Conservation (phyloP, 1,140 invertebrate species). For the Solenopsis fugax region DNA sequence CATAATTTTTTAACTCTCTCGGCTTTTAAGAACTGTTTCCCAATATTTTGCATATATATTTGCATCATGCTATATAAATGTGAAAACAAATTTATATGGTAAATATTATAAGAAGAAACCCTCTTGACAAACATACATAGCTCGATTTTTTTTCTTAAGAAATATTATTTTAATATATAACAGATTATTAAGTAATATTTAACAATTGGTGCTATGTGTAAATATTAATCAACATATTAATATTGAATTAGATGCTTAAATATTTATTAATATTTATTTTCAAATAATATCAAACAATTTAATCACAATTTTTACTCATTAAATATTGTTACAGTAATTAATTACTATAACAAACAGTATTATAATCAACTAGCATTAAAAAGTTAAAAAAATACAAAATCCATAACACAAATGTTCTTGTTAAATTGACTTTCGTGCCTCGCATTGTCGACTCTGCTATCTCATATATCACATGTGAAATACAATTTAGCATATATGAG, state of each 20-base stretch:
- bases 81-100: neutral
- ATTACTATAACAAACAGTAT: too few species aligned
- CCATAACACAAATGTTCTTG: neutral
- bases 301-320: neutral
- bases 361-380: neutral
- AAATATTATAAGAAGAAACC: neutral
- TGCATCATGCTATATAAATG: neutral
- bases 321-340: neutral
- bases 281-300: neutral
- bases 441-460: neutral
- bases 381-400: neutral
- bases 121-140: neutral
- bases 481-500: neutral
- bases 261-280: neutral
- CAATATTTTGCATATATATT: neutral
- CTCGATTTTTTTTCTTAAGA: neutral
- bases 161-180: neutral
- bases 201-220: neutral
- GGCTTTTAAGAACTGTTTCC: neutral
- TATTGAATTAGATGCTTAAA: neutral
- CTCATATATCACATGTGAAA: neutral
- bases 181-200: neutral
- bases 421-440: neutral
- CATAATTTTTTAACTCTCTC: neutral
- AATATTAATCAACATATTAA: neutral